Evolutionary conservation across 2,113 vertebrate genomes (phyloP).

Genomic region (Centropus unirufus): DNA sequence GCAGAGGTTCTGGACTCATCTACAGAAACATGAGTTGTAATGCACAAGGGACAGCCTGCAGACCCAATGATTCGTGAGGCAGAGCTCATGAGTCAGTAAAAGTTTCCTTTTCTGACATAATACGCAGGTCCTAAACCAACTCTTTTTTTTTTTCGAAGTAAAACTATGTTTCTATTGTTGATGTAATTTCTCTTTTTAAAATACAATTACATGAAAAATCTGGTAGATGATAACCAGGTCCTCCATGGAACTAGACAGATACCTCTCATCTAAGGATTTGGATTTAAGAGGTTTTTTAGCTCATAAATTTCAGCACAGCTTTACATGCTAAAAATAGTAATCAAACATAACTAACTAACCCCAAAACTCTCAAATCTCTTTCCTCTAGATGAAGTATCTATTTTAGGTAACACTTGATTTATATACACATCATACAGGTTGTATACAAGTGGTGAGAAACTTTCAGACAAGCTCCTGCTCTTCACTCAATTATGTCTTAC

Average conservation of each 20-base stretch:
- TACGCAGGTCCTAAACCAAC: background rate
- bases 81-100: constrained; percentile 46
- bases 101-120: constrained; percentile 11
- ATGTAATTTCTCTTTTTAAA: background rate
- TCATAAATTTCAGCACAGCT: background rate
- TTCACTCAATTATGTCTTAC: background rate
- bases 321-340: background rate
- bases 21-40: constrained; percentile 36
- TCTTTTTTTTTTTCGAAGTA: background rate
- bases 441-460: background rate
- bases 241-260: background rate
- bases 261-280: background rate
- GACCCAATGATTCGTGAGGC: background rate
- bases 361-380: background rate
- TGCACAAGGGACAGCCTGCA: constrained; percentile 30
- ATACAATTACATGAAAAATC: background rate
- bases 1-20: constrained; percentile 38
- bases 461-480: background rate
- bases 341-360: background rate
- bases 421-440: background rate
- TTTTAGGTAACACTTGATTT: background rate
- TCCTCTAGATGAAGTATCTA: background rate
- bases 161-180: background rate
- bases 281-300: background rate
- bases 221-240: background rate